Evolutionary conservation across 2,797 vertebrate species (phyloP).

Genomic region (Mastacembelus armatus): DNA sequence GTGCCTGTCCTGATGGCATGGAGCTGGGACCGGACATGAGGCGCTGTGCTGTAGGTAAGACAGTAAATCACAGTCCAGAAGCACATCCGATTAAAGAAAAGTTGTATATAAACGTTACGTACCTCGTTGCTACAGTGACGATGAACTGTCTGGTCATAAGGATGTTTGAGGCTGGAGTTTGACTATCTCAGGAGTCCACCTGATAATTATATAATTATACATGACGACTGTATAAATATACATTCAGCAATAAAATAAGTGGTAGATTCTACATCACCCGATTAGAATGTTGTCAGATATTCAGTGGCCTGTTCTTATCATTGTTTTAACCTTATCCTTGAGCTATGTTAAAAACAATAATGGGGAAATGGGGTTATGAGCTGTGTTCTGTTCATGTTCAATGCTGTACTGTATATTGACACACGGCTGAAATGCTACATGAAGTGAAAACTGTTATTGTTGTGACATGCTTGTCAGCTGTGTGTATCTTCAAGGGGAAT

Average conservation of each 20-base stretch:
- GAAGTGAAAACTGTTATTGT: neutral
- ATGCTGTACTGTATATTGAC: neutral
- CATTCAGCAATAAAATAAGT: conserved; percentile 21
- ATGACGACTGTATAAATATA: conserved; percentile 39
- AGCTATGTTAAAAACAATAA: too few species aligned
- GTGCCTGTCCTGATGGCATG: conserved; percentile 94
- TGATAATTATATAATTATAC: conserved; percentile 43
- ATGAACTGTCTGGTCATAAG: too few species aligned
- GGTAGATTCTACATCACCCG: conserved; percentile 6
- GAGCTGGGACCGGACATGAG: conserved; percentile 96
- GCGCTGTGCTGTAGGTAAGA: conserved; percentile 90
- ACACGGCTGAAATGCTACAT: neutral
- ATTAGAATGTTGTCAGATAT: too few species aligned
- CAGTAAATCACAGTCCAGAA: conserved; percentile 24
- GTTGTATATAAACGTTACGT: too few species aligned
- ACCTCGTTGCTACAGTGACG: too few species aligned
- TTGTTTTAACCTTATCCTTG: too few species aligned
- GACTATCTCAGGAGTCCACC: neutral
- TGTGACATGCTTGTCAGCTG: neutral
- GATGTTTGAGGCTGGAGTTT: too few species aligned
- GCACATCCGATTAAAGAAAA: conserved; percentile 4
- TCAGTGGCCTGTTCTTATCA: too few species aligned
- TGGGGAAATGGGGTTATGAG: too few species aligned
- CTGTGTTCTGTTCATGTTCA: neutral
- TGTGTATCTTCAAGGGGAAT: too few species aligned